Percentiles rank a stretch among this genome's conserved stretches.
Evolutionary conservation across 2,113 vertebrate species (phyloP).

Genomic region (Tenebrosternarchus preto): DNA sequence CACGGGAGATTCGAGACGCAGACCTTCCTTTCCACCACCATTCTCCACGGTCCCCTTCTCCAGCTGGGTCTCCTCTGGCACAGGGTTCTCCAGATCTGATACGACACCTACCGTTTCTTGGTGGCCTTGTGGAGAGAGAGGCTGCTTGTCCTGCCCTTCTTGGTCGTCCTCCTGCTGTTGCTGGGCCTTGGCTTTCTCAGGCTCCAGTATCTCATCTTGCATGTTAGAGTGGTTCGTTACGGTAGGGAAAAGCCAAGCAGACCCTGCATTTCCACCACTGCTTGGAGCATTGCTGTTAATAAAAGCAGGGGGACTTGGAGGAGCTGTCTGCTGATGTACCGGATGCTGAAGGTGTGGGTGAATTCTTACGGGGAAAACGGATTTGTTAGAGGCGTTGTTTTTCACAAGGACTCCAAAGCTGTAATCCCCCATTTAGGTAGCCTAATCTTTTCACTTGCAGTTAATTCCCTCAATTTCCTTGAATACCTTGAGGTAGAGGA

Average conservation of each 20-base stretch:
- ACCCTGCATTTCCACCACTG: slow-evolving; percentile 89
- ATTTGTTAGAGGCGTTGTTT: slow-evolving; percentile 97
- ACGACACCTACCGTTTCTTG: slow-evolving; percentile 88
- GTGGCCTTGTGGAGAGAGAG: slow-evolving; percentile 87
- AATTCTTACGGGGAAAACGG: slow-evolving; percentile 96
- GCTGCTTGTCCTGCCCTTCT: slow-evolving; percentile 93
- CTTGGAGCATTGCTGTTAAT: slow-evolving; percentile 95
- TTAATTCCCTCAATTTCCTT: slow-evolving; percentile 66
- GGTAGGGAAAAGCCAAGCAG: slow-evolving; percentile 95
- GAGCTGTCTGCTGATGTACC: slow-evolving; percentile 92
- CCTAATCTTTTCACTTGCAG: slow-evolving; percentile 62
- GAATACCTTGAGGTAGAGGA: slow-evolving; percentile 60
- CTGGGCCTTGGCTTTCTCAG: slow-evolving; percentile 94
- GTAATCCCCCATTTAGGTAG: slow-evolving; percentile 99
- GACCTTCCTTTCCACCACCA: slow-evolving; percentile 87
- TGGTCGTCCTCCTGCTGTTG: slow-evolving; percentile 84
- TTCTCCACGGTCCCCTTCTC: slow-evolving; percentile 87
- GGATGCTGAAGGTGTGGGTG: slow-evolving; percentile 97
- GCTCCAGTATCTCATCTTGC: slow-evolving; percentile 98
- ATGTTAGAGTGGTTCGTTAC: slow-evolving; percentile 90
- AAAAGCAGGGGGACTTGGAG: slow-evolving; percentile 92
- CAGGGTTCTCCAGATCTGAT: slow-evolving; percentile 85
- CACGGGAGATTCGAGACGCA: slow-evolving; percentile 92
- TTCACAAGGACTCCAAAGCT: slow-evolving; percentile 99
- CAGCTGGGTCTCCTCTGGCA: slow-evolving; percentile 84